Conservation (phyloP, 2,888 invertebrate genomes). For the Lordiphosa fenestrarum region DNA sequence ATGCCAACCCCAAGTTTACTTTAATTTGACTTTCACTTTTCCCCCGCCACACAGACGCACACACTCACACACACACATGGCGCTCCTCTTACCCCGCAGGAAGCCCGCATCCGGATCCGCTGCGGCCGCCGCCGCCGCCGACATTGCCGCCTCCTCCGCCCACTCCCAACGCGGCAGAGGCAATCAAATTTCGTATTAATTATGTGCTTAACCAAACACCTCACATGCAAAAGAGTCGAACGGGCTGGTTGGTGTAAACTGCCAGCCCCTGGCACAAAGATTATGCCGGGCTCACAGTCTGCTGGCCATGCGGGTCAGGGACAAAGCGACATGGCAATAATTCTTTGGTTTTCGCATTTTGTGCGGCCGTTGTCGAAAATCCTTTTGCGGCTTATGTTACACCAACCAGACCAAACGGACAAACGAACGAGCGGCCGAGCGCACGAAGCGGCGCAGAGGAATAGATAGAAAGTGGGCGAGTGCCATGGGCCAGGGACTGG, state of each 20-base stretch:
- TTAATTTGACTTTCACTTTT: constrained; percentile 65
- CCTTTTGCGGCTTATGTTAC: constrained; percentile 71
- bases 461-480: constrained; percentile 14
- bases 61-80: constrained; percentile 15
- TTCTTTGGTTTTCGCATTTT: constrained; percentile 67
- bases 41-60: background rate
- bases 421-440: background rate
- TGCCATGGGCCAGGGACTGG: constrained; percentile 20
- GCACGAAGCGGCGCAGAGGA: background rate
- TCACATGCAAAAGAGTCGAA: constrained; percentile 12
- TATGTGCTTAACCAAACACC: constrained; percentile 72
- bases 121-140: constrained; percentile 6
- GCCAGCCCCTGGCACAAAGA: constrained; percentile 29
- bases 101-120: constrained; percentile 27
- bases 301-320: constrained; percentile 62
- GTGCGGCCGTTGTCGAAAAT: constrained; percentile 60
- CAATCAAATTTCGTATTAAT: constrained; percentile 72
- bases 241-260: constrained; percentile 42
- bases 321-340: constrained; percentile 66
- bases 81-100: background rate
- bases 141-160: constrained; percentile 16
- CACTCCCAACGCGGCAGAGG: constrained; percentile 63
- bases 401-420: constrained; percentile 21
- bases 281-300: constrained; percentile 31
- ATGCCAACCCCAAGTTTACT: constrained; percentile 46